Evolutionary conservation across 1,140 invertebrate species (phyloP), one percentile per base, ranked within the genome.

Genomic region (Metaphire vulgaris): DNA sequence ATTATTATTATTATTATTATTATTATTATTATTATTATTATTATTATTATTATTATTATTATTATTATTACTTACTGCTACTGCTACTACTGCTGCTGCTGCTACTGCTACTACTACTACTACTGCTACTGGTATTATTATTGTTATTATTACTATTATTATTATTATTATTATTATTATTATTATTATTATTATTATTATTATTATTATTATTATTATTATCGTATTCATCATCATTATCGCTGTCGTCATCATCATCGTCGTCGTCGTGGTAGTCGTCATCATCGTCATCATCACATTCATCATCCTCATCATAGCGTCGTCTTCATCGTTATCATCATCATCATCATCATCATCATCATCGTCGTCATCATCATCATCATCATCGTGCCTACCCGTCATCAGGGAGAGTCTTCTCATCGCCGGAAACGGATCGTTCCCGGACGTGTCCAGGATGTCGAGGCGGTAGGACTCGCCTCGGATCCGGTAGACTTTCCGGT

Each of bases 371-470:
- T 56, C 41, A 56, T 56, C 41, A 56, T 56, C 41, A 56, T 56
- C 41, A 56, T 56, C 41, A 56, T 56, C 41, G 21, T 56, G 26
- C 83, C 89, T 86, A 92, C 92, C 92, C 80, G 92, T 94, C 74
- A 93, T 88, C 84, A 94, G 92, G 33, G 92, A 93, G 73, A 94
- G 87, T 81, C 92, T 88, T 83, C 92, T 89, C 92, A 94, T 94
- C 73, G 93, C 93, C 16, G 93, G 93, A 87, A 95, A 95, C 0
- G 92, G 92, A 87, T 94, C 92, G 85, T 93, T 93, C 68, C 93
- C 93, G 69, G 92, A 94, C 29, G 93, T 94, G 84, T 95, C 93
- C 79, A 95, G 85, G 70, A 95, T 89, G 86, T 95, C 93, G 79
- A 95, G 86, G 81, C 93, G 92, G 87, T 93, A 92, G 33, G 93